Conservation (phyloP, 1,140 invertebrate genomes). For the Eumeta japonica region DNA sequence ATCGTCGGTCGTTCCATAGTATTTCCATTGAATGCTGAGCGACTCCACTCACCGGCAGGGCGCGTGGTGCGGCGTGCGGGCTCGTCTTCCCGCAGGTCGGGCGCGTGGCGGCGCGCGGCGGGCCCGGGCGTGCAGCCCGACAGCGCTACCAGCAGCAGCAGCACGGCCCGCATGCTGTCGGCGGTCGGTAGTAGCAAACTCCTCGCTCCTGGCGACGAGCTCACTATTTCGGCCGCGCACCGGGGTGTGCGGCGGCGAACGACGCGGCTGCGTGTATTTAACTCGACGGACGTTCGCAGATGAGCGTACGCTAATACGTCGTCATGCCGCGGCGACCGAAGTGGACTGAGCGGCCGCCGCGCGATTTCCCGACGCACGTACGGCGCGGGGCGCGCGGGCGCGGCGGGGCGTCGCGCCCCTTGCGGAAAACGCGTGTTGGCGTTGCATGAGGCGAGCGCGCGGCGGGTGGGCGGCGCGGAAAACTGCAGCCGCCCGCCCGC, state of each 20-base stretch:
- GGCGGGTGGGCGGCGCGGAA: constrained; percentile 41
- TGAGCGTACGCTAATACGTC: constrained; percentile 33
- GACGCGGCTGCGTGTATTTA: constrained; percentile 13
- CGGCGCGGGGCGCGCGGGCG: constrained; percentile 26
- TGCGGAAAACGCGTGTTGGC: constrained; percentile 44
- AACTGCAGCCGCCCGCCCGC: constrained; percentile 23
- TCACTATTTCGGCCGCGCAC: constrained; percentile 46
- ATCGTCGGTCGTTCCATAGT: constrained; percentile 9
- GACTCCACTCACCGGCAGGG: constrained; percentile 37
- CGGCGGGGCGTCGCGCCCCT: constrained; percentile 26
- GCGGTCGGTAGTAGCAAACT: constrained; percentile 15
- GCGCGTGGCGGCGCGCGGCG: constrained; percentile 39
- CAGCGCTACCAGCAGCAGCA: constrained; percentile 35
- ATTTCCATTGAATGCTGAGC: constrained; percentile 9
- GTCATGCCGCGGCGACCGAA: constrained; percentile 36
- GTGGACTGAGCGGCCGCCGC: constrained; percentile 41
- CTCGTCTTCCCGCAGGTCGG: constrained; percentile 44
- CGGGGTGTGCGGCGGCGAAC: constrained; percentile 14
- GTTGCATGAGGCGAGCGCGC: constrained; percentile 18
- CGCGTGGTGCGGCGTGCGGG: constrained; percentile 43
- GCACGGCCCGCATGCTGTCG: constrained; percentile 22
- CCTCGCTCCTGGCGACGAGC: constrained; percentile 36
- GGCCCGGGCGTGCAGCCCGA: constrained; percentile 30
- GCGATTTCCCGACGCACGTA: constrained; percentile 43
- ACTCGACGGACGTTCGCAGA: constrained; percentile 29